Conservation (phyloP, 1,140 invertebrate species). For the Drosophila jambulina region DNA sequence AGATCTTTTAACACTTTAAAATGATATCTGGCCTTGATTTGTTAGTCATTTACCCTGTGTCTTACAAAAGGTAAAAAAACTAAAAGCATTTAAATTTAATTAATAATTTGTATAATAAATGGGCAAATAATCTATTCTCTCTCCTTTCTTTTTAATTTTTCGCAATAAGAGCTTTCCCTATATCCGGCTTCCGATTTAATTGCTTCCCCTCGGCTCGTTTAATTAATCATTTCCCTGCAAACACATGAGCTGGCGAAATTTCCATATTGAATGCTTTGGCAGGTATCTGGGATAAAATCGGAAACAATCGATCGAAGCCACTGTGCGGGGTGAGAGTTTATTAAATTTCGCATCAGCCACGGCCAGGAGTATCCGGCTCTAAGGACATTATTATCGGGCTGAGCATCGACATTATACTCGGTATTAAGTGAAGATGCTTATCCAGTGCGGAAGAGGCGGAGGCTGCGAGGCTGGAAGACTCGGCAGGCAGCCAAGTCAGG, state of each 20-base stretch:
- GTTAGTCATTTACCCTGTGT: not conserved
- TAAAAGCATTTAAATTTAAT: no score
- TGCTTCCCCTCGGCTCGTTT: not conserved
- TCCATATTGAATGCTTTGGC: constrained; percentile 26
- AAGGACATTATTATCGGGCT: constrained; percentile 78
- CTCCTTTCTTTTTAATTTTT: not conserved
- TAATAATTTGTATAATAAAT: not conserved
- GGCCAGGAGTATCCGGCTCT: constrained; percentile 40
- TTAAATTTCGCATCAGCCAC: constrained; percentile 61
- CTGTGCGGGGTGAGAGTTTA: constrained; percentile 58
- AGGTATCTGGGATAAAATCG: constrained; percentile 30
- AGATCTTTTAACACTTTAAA: not conserved
- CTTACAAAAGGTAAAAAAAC: not conserved
- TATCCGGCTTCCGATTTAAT: not conserved
- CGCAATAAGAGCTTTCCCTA: not conserved
- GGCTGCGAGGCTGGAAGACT: constrained; percentile 1
- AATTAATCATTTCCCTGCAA: constrained; percentile 24
- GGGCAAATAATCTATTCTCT: not conserved
- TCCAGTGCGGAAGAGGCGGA: constrained; percentile 33
- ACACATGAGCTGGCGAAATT: constrained; percentile 23
- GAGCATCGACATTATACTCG: constrained; percentile 79
- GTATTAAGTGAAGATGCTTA: constrained; percentile 82
- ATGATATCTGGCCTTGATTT: not conserved
- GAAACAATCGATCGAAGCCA: constrained; percentile 41
- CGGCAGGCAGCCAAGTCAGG: constrained; percentile 30